Conservation (phyloP, 1,140 invertebrate species). For the Bombus vancouverensis region DNA sequence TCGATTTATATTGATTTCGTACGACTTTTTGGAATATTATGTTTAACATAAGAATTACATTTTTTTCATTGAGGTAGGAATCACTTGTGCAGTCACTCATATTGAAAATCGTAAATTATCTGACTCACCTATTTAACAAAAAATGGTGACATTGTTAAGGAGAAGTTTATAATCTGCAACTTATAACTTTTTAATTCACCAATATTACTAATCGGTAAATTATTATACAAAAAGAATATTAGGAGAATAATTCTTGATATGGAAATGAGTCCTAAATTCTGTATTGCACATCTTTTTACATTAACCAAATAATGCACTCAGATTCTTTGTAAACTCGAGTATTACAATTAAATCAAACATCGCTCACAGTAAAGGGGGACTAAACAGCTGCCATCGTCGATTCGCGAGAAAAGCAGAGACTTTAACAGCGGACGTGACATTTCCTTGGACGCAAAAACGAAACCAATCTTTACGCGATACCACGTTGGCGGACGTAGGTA, state of each 20-base stretch:
- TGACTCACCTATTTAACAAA: no score
- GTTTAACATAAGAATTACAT: background rate
- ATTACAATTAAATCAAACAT: background rate
- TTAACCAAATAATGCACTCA: background rate
- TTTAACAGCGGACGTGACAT: constrained; percentile 45
- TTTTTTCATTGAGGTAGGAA: no score
- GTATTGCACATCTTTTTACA: background rate
- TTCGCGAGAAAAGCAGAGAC: constrained; percentile 23
- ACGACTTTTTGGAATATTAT: background rate
- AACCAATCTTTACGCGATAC: constrained; percentile 45
- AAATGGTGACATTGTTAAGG: no score
- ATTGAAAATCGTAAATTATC: no score
- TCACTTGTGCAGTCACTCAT: no score
- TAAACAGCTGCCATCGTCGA: background rate
- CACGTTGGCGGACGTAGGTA: constrained; percentile 27
- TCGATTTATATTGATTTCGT: background rate
- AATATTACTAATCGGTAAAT: background rate
- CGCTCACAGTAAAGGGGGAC: background rate
- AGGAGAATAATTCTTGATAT: background rate
- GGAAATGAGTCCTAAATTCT: background rate
- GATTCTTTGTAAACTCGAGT: background rate
- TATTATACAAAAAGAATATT: no score
- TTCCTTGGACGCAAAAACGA: constrained; percentile 50
- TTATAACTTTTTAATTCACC: background rate
- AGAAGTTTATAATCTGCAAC: no score